phyloP scores from a whole-genome alignment of 2,113 vertebrate species.

The Chlamydotis undulata region DNA sequence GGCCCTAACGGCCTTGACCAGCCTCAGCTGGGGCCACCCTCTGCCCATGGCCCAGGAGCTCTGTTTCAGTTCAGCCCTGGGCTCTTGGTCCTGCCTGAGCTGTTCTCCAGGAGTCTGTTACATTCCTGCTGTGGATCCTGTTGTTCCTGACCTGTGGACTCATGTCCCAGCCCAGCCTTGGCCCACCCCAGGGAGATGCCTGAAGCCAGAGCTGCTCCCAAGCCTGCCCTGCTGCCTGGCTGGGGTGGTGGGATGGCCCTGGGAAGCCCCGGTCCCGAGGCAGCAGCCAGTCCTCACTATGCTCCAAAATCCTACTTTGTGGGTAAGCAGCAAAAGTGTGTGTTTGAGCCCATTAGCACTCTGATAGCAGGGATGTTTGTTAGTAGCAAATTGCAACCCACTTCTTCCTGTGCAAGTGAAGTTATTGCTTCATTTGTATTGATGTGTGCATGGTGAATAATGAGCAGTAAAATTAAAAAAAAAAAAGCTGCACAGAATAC shows the following conservation, averaged over 20 bases:
- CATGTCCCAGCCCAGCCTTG: not conserved
- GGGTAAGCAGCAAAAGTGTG: not conserved
- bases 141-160: not conserved
- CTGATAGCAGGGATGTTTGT: not conserved
- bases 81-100: not conserved
- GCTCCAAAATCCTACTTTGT: not conserved
- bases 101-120: not conserved
- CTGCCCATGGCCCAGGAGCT: not conserved
- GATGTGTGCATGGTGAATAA: not conserved
- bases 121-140: accelerated
- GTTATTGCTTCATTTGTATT: not conserved
- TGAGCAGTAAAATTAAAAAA: not conserved
- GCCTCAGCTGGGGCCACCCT: not conserved
- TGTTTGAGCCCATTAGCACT: not conserved
- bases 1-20: not conserved
- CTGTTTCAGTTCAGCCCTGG: not conserved
- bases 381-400: not conserved
- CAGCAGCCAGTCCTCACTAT: not conserved
- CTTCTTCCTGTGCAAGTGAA: not conserved
- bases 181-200: accelerated
- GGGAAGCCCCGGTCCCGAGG: not conserved
- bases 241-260: not conserved
- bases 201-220: not conserved
- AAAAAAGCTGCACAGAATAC: not conserved
- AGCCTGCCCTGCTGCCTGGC: not conserved